phyloP scores from a whole-genome alignment of 2,113 vertebrate genomes.

The Accipiter cooperii region DNA sequence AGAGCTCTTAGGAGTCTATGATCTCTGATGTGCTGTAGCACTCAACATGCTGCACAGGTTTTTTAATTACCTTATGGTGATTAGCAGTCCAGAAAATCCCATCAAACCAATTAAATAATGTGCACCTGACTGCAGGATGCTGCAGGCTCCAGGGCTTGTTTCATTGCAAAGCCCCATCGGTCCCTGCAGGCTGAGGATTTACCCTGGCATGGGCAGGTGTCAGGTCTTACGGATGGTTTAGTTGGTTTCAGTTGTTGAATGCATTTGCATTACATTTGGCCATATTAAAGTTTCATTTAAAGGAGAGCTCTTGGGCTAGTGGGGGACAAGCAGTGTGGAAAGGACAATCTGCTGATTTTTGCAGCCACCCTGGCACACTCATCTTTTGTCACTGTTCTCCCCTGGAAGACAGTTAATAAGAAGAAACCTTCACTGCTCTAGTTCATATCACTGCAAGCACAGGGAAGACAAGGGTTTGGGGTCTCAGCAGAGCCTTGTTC shows the following conservation, averaged over 20 bases:
- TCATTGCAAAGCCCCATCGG: not conserved
- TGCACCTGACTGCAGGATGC: not conserved
- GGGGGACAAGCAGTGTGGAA: not conserved
- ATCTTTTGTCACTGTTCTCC: not conserved
- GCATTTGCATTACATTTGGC: not conserved
- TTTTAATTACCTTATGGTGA: not conserved
- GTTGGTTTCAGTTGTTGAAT: not conserved
- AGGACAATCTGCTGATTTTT: not conserved
- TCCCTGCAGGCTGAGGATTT: not conserved
- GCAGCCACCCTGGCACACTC: not conserved
- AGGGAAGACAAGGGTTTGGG: not conserved
- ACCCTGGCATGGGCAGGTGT: not conserved
- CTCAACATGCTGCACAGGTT: not conserved
- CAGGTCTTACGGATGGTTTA: not conserved
- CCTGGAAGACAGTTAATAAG: not conserved
- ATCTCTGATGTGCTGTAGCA: not conserved
- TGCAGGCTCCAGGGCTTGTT: not conserved
- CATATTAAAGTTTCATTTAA: not conserved
- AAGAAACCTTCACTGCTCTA: not conserved
- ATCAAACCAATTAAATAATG: not conserved
- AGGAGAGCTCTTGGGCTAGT: not conserved
- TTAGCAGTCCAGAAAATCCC: slow-evolving; percentile 28
- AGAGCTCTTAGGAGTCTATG: not conserved
- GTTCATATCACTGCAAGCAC: too few species aligned
- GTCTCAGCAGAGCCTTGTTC: not conserved